These are phyloP conservation scores for Pachyramphus minor DNA, from an alignment of 2,113 vertebrate genomes.

Conservation along the genomic window DNA sequence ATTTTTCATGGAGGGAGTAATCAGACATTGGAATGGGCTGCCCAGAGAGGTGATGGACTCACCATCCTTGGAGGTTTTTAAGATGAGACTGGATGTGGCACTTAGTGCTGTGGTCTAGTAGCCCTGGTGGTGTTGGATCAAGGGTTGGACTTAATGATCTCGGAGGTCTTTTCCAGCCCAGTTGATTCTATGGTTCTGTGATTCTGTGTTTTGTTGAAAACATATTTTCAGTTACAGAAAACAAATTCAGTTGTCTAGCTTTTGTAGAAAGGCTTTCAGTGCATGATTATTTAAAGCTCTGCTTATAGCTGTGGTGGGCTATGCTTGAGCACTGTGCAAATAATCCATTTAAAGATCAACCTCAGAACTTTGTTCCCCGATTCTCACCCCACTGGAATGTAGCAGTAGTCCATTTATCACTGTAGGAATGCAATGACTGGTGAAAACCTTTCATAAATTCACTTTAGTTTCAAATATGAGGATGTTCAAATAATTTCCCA, in stretches of 20 bases:
- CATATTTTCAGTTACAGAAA: not conserved
- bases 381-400: conserved; percentile 14
- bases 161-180: too few relatives aligned
- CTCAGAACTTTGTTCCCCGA: conserved; percentile 1
- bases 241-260: not conserved
- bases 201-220: not conserved
- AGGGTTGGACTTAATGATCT: too few relatives aligned
- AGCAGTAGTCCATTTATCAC: conserved; percentile 9
- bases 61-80: too few relatives aligned
- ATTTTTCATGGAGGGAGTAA: too few relatives aligned
- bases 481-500: not conserved
- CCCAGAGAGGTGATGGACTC: too few relatives aligned
- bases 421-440: not conserved
- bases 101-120: too few relatives aligned
- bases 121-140: too few relatives aligned
- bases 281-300: not conserved
- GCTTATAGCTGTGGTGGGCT: not conserved
- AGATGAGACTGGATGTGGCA: too few relatives aligned
- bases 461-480: not conserved
- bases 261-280: not conserved
- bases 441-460: not conserved
- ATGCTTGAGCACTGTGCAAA: not conserved
- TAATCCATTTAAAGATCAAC: conserved; percentile 32
- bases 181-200: not conserved
- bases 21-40: too few relatives aligned